A percentile compares a stretch with the other conserved stretches of the same genome.
These are phyloP conservation scores for Tortricodes alternella DNA, from an alignment of 2,888 invertebrate genomes.

Conservation along the genomic window DNA sequence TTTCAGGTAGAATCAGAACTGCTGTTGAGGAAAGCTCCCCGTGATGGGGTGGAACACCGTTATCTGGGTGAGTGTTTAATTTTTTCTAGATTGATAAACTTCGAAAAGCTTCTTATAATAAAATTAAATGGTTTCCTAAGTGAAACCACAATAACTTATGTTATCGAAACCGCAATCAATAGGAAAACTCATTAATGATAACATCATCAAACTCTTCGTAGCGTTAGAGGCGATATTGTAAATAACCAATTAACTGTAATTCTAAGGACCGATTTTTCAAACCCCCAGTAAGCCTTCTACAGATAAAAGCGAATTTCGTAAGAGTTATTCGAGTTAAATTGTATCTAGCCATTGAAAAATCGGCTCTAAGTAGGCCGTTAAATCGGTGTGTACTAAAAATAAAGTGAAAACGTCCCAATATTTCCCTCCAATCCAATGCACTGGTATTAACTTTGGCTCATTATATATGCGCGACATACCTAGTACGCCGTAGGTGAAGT, in stretches of 20 bases:
- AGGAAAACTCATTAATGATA: constrained; percentile 7
- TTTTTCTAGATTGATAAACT: constrained; percentile 11
- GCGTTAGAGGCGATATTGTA: not conserved
- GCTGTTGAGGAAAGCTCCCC: constrained; percentile 52
- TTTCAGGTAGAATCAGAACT: constrained; percentile 45
- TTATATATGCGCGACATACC: constrained; percentile 58
- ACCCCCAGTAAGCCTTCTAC: too few relatives aligned
- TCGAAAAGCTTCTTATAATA: not conserved
- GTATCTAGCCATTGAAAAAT: not conserved
- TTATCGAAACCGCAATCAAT: constrained; percentile 10
- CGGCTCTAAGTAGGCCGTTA: too few relatives aligned
- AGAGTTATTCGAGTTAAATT: too few relatives aligned
- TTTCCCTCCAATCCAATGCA: constrained; percentile 48
- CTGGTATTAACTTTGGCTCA: constrained; percentile 48
- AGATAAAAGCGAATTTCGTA: too few relatives aligned
- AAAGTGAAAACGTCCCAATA: constrained; percentile 38
- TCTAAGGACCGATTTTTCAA: too few relatives aligned
- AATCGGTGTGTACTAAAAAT: not conserved
- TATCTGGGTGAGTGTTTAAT: constrained; percentile 60
- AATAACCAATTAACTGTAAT: too few relatives aligned
- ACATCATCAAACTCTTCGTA: not conserved
- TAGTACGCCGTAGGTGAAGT: constrained; percentile 38
- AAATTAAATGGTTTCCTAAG: constrained; percentile 7
- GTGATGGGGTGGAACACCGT: constrained; percentile 65
- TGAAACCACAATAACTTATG: constrained; percentile 2